Evolutionary conservation across 2,797 vertebrate genomes (phyloP), one percentile per base, ranked within the genome.

Genomic region (Cirrhinus molitorella): DNA sequence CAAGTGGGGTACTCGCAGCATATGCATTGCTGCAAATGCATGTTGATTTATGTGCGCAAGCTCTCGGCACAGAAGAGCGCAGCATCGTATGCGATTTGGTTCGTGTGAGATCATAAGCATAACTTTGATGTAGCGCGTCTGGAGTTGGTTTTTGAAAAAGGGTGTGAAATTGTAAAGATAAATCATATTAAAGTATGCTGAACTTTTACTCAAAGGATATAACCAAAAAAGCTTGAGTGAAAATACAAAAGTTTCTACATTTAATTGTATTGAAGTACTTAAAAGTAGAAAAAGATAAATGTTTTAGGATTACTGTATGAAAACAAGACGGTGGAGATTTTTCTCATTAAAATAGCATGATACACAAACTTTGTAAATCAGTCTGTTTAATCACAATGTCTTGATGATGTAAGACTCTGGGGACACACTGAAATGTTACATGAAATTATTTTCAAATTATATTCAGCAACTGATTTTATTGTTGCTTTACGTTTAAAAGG

Each of bases 11-110:
- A n/a, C n/a, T 49, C 8, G 34, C 10, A 45, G 23, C 49, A 67
- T 31, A 83, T 75, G 81, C 49, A 45, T 67, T 53, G 23, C 28
- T 31, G 59, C 47, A 55, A 83, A 66, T 67, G 17, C 17, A 43
- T 61, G 40, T 28, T 61, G 79, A 80, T 80, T 71, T 71, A 61
- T 9, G 67, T 13, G 13, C 31, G 23, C 16, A 10, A 23, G 51
- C 51, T 25, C 65, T 45, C 37, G 17, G 17, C 37, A 40, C 23
- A 43, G 37, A 55, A 70, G 51, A 80, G 79, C 1, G 0, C 25
- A 61, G 19, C 19, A 13, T 45, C 1, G 17, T 81, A 45, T 47
- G 19, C 0, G 1, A 47, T 80, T 61, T 71, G 67, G 45, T 71
- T 34, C 21, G 8, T 21, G 49, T 11, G 9, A 53, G 49, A 80